These are phyloP conservation scores for Nibea coibor DNA, from an alignment of 2,113 vertebrate genomes.

Conservation along the genomic window DNA sequence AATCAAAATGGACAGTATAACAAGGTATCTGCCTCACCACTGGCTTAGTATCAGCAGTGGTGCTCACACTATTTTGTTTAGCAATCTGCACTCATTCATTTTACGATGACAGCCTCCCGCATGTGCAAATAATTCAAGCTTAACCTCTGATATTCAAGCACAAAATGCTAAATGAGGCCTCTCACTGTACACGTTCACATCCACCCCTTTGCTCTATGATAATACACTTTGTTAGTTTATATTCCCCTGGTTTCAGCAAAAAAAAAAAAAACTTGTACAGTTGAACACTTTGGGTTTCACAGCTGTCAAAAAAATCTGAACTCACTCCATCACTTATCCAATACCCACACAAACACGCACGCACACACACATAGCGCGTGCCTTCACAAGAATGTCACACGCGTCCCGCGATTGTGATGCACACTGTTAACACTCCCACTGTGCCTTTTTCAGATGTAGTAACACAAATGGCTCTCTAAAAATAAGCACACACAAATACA, in stretches of 20 bases:
- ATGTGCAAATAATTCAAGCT: slow-evolving; percentile 7
- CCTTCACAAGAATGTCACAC: slow-evolving; percentile 57
- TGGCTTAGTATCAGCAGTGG: not conserved
- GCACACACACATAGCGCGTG: slow-evolving; percentile 32
- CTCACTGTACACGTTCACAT: not conserved
- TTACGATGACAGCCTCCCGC: not conserved
- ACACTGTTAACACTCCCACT: slow-evolving; percentile 73
- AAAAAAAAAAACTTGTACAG: slow-evolving; percentile 37
- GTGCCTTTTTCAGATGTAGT: slow-evolving; percentile 68
- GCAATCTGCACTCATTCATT: not conserved
- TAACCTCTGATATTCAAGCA: slow-evolving; percentile 6
- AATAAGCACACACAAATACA: slow-evolving; percentile 34
- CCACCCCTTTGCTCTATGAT: not conserved
- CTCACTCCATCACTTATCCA: slow-evolving; percentile 64
- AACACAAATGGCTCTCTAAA: slow-evolving; percentile 67
- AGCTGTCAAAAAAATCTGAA: slow-evolving; percentile 68
- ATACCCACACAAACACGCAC: slow-evolving; percentile 48
- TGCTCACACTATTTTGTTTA: not conserved
- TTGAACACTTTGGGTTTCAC: slow-evolving; percentile 59
- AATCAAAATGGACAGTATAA: not conserved
- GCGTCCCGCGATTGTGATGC: slow-evolving; percentile 60
- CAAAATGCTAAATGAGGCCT: not conserved
- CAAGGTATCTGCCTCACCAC: not conserved
- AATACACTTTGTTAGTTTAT: slow-evolving; percentile 16
- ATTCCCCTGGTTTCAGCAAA: slow-evolving; percentile 45